phyloP scores from a whole-genome alignment of 1,140 invertebrate genomes.

The Chrysoperla carnea region DNA sequence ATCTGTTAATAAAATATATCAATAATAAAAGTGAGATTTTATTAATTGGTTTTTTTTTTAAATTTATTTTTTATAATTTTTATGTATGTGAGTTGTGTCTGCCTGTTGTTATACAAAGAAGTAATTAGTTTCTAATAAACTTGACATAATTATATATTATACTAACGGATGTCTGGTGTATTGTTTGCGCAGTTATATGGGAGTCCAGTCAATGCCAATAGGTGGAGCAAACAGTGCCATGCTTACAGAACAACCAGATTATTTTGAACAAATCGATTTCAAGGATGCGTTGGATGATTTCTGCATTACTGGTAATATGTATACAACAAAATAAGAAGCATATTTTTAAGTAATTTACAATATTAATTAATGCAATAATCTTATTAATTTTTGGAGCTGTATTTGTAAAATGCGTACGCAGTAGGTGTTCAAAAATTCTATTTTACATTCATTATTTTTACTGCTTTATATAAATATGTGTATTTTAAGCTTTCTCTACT shows the following conservation, averaged over 20 bases:
- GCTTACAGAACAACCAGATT: slow-evolving; percentile 28
- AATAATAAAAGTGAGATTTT: too few relatives aligned
- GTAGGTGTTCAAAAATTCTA: too few relatives aligned
- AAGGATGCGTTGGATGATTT: slow-evolving; percentile 22
- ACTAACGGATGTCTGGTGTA: slow-evolving; percentile 26
- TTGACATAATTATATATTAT: not conserved
- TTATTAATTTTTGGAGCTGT: too few relatives aligned
- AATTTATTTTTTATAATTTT: slow-evolving; percentile 28
- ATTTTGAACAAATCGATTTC: slow-evolving; percentile 17
- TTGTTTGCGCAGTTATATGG: slow-evolving; percentile 25
- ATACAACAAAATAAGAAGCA: too few relatives aligned
- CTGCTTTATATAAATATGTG: too few relatives aligned
- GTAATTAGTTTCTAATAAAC: slow-evolving; percentile 1
- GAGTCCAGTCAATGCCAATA: slow-evolving; percentile 13
- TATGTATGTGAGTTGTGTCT: slow-evolving; percentile 17
- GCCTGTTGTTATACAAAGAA: slow-evolving; percentile 5
- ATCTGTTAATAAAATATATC: too few relatives aligned
- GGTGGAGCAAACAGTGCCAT: slow-evolving; percentile 17
- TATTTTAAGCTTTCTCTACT: too few relatives aligned
- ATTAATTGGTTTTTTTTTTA: slow-evolving; percentile 16
- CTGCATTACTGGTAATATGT: slow-evolving; percentile 1
- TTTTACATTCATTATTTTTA: too few relatives aligned
- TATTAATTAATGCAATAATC: too few relatives aligned
- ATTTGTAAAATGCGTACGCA: too few relatives aligned
- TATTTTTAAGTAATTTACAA: too few relatives aligned